Base-by-base conservation (phyloP, 1,140 invertebrate species). In the Zaprionus nigranus region DNA sequence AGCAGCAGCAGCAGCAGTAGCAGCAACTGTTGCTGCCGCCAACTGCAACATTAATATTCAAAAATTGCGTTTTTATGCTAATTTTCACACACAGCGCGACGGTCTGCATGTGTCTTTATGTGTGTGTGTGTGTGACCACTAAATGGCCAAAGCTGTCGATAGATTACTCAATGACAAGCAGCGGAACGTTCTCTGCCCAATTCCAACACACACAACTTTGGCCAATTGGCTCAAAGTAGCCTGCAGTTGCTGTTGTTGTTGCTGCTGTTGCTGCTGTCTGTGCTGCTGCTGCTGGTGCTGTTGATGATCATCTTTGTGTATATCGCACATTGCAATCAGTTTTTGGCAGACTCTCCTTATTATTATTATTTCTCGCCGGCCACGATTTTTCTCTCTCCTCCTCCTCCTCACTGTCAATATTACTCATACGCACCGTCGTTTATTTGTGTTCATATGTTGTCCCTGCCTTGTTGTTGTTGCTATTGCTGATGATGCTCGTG, bases 31-130 rank as follows among this genome's bases (percentile, higher is more conserved):
- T 34, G 30, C 13, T 64, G 69, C 64, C 40, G 65, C 66, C 49
- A 71, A 51, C 56, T 43, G 28, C 68, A 57, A 69, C 53, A 91
- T 91, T 91, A 91, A 91, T 91, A 91, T 91, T 91, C 90, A 84
- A 90, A 91, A 90, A 91, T 91, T 90, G 90, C 90, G 90, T 91
- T 91, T 91, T 91, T 91, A 91, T 91, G 90, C 90, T 91, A 91
- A 91, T 91, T 91, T 79, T 76, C 82, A 80, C 87, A 81, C 82
- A 85, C 70, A 66, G 28, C 26, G 20, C 40, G 28, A 57, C 54
- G 36, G 30, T 64, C 46, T 53, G 17, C 53, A 34, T 57, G 46
- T 63, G 26, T 61, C 28, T 17, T 17, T 17, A 17, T 26, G 17
- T 24, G 9, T 54, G 68, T 54, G 12, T 49, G 38, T 26, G 38